Evolutionary conservation across 2,888 invertebrate species (phyloP), one percentile per base, ranked within the genome.

Genomic region (Tetheella fluctuosa): DNA sequence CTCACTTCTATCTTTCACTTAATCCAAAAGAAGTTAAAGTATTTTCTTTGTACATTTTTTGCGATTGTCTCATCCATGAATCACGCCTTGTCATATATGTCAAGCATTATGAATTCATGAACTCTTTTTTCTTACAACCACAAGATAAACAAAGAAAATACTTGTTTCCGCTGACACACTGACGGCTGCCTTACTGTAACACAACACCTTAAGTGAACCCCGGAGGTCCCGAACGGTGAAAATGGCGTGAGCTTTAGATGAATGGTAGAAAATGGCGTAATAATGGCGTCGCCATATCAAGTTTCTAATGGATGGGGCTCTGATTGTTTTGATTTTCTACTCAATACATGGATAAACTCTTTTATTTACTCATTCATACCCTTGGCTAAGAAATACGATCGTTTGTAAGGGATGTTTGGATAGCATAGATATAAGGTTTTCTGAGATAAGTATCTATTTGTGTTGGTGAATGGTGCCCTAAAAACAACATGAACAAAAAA

Each of bases 131-230:
- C n/a, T n/a, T n/a, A n/a, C n/a, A n/a, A n/a, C n/a, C n/a, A n/a
- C n/a, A n/a, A n/a, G n/a, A n/a, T n/a, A n/a, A n/a, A n/a, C n/a
- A n/a, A n/a, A n/a, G n/a, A n/a, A n/a, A n/a, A n/a, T n/a, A n/a
- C n/a, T n/a, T n/a, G n/a, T n/a, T n/a, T 17, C 17, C 42, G 5
- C 17, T 63, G 57, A 62, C 61, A 72, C 63, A 67, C 67, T 59
- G 54, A 64, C 58, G 63, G n/a, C 60, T 53, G 28, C 28, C 30
- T 48, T 48, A 48, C 57, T 65, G 84, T 83, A 86, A 86, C 62
- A 62, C 61, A 70, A 86, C 74, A 86, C 83, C 76, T 80, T 85
- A 85, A 86, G 86, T 85, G 85, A 79, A 77, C 72, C 68, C 66
- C 62, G 67, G 64, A 39, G 65, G 69, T n/a, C n/a, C 62, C 70